phyloP scores from a whole-genome alignment of 2,113 vertebrate genomes.

The Hippoglossus stenolepis region DNA sequence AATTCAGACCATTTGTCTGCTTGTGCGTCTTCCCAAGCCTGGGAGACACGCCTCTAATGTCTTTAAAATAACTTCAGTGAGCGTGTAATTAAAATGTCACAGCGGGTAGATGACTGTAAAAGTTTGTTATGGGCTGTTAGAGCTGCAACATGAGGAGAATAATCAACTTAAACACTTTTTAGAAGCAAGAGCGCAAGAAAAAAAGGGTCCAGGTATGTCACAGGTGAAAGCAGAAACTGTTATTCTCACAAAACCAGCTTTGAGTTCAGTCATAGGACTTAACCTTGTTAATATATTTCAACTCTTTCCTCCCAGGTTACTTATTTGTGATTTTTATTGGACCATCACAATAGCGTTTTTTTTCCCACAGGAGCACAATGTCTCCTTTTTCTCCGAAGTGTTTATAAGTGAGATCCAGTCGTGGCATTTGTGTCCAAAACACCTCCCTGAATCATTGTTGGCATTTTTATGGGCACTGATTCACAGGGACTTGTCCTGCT shows the following conservation, averaged over 20 bases:
- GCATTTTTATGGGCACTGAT: constrained; percentile 38
- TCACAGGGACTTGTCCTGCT: constrained; percentile 38
- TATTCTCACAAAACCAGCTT: background rate
- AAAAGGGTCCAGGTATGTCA: too few species aligned
- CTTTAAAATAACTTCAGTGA: constrained; percentile 17
- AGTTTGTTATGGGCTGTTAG: background rate
- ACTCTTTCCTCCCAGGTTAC: constrained; percentile 29
- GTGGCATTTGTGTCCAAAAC: constrained; percentile 20
- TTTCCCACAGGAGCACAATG: background rate
- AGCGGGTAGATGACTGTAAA: background rate
- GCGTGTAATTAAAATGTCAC: constrained; percentile 24
- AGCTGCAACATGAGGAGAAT: background rate
- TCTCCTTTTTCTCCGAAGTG: background rate
- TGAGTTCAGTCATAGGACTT: background rate
- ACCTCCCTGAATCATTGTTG: constrained; percentile 33
- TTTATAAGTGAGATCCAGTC: background rate
- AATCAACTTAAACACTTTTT: background rate
- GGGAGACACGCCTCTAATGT: background rate
- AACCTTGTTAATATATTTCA: background rate
- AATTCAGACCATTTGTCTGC: background rate
- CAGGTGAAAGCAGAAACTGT: too few species aligned
- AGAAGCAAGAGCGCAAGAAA: too few species aligned
- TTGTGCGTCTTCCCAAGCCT: background rate
- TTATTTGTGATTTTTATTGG: constrained; percentile 26
- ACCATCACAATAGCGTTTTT: background rate